A percentile compares a stretch with the other conserved stretches of the same genome.
Evolutionary conservation across 2,797 vertebrate genomes (phyloP).

Genomic region (Cyprinodon diabolis): DNA sequence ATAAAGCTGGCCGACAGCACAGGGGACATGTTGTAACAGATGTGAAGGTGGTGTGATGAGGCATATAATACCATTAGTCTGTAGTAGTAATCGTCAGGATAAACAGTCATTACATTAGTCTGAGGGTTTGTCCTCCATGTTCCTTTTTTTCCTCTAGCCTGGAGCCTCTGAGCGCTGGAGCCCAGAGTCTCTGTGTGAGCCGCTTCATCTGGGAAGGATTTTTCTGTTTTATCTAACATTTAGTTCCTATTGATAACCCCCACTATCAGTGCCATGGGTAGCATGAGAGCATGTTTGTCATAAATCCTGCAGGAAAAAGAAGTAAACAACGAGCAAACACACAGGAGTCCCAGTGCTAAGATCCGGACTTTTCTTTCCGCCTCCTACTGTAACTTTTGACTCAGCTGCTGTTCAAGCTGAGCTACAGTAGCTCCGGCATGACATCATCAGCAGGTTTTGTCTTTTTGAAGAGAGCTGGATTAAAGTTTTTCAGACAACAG

Average conservation of each 20-base stretch:
- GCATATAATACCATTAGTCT: conserved; percentile 1
- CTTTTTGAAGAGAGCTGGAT: conserved; percentile 10
- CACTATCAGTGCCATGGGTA: neutral
- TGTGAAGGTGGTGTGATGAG: neutral
- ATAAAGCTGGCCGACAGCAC: neutral
- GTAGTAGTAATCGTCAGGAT: neutral
- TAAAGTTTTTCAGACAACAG: conserved; percentile 6
- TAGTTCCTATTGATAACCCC: neutral
- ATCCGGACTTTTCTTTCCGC: conserved; percentile 1
- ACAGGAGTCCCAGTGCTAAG: neutral
- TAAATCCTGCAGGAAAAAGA: neutral
- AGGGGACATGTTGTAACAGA: neutral
- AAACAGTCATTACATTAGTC: conserved; percentile 5
- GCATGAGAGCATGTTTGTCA: too few relatives aligned
- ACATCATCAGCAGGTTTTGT: conserved; percentile 21
- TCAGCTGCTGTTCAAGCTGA: conserved; percentile 12
- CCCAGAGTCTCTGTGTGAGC: neutral
- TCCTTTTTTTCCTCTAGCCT: neutral
- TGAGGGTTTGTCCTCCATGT: neutral
- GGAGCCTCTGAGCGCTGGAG: neutral
- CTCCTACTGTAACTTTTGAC: conserved; percentile 12
- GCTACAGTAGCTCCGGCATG: conserved; percentile 7
- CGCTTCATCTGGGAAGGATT: neutral
- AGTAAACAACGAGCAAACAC: neutral
- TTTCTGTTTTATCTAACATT: neutral